Conservation (phyloP, 2,888 invertebrate genomes). For the Endomychus coccineus region DNA sequence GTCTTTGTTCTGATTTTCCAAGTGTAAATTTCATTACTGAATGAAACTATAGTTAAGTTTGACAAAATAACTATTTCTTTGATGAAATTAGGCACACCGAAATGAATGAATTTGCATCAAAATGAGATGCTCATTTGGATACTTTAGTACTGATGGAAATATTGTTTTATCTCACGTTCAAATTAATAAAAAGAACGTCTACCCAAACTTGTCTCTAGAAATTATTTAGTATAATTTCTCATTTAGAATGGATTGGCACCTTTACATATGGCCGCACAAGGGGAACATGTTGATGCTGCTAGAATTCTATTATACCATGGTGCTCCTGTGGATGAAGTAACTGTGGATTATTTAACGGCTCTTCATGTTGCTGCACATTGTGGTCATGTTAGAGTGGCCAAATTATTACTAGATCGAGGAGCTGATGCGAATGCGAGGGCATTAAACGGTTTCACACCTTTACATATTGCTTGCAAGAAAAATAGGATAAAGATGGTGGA, state of each 20-base stretch:
- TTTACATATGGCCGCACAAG: conserved; percentile 97
- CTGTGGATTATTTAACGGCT: conserved; percentile 95
- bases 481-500: conserved; percentile 96
- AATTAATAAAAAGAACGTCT: too few species aligned
- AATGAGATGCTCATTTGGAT: too few species aligned
- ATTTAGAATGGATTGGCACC: conserved; percentile 85
- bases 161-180: too few species aligned
- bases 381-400: conserved; percentile 90
- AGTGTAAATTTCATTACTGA: too few species aligned
- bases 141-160: too few species aligned
- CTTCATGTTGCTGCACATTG: conserved; percentile 94
- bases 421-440: conserved; percentile 97
- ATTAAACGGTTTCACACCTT: conserved; percentile 93
- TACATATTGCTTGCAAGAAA: conserved; percentile 99
- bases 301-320: conserved; percentile 85
- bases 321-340: conserved; percentile 98
- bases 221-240: too few species aligned
- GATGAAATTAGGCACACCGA: too few species aligned
- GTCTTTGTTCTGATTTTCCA: too few species aligned
- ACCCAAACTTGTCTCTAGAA: too few species aligned
- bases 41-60: too few species aligned
- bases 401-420: conserved; percentile 80
- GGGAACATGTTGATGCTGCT: conserved; percentile 96
- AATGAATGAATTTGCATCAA: too few species aligned
- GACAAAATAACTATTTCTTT: too few species aligned